Conservation (phyloP, 2,113 vertebrate species). For the Pygoscelis antarcticus region DNA sequence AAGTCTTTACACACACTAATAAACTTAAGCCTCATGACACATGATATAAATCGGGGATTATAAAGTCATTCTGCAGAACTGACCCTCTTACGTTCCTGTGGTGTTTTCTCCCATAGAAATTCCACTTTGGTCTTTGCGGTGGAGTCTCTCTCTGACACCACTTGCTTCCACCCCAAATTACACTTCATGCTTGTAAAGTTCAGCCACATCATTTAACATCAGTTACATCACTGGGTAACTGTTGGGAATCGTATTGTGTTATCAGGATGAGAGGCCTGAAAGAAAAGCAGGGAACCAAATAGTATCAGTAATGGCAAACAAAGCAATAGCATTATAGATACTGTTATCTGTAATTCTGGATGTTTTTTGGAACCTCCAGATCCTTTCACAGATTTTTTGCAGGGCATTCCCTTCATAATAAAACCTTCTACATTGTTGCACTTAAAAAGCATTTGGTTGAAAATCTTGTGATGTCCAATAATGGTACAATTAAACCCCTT, state of each 20-base stretch:
- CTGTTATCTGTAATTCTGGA: not conserved
- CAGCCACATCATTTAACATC: not conserved
- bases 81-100: not conserved
- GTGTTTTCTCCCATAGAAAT: not conserved
- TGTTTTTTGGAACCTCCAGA: not conserved
- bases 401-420: not conserved
- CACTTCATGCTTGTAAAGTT: not conserved
- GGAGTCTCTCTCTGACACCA: not conserved
- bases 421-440: not conserved
- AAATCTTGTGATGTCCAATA: not conserved
- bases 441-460: not conserved
- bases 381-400: not conserved
- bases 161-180: not conserved
- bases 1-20: not conserved
- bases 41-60: not conserved
- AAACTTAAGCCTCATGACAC: not conserved
- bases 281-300: not conserved
- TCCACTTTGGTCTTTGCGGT: fast-evolving
- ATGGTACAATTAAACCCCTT: not conserved
- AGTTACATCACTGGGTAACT: not conserved
- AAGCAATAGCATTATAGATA: not conserved
- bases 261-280: not conserved
- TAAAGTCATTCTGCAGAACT: not conserved
- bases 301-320: not conserved
- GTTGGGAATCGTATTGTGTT: not conserved